phyloP scores from a whole-genome alignment of 2,888 invertebrate species.

The Nephrotoma appendiculata region DNA sequence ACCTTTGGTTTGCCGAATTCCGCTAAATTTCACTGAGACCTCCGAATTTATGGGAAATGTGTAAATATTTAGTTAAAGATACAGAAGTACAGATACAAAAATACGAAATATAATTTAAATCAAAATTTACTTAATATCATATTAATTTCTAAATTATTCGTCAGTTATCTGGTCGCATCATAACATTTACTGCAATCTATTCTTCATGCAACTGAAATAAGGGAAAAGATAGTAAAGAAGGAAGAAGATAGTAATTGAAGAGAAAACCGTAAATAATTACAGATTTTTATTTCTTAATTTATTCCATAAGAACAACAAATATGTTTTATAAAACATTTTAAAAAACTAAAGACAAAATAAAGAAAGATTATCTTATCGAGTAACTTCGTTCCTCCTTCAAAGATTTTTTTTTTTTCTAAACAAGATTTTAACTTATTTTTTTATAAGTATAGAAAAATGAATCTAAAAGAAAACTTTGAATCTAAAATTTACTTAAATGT shows the following conservation, averaged over 20 bases:
- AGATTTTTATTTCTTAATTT: not conserved
- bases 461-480: not conserved
- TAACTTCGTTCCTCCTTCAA: not conserved
- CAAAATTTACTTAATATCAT: no score
- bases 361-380: not conserved
- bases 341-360: not conserved
- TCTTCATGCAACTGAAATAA: no score
- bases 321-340: not conserved
- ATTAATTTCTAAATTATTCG: no score
- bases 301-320: not conserved
- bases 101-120: no score
- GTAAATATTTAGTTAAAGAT: no score
- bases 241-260: no score
- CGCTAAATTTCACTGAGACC: no score
- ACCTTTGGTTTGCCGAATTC: no score
- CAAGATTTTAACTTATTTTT: not conserved
- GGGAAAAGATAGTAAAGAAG: not conserved
- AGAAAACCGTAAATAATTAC: not conserved
- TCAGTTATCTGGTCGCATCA: no score
- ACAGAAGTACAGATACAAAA: no score
- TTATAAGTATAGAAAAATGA: not conserved
- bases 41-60: no score
- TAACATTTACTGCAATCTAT: no score
- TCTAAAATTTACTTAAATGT: not conserved
- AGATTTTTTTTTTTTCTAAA: not conserved